A percentile compares a stretch with the other conserved stretches of the same genome.
Conservation (phyloP, 2,888 invertebrate genomes). For the Atherix ibis region DNA sequence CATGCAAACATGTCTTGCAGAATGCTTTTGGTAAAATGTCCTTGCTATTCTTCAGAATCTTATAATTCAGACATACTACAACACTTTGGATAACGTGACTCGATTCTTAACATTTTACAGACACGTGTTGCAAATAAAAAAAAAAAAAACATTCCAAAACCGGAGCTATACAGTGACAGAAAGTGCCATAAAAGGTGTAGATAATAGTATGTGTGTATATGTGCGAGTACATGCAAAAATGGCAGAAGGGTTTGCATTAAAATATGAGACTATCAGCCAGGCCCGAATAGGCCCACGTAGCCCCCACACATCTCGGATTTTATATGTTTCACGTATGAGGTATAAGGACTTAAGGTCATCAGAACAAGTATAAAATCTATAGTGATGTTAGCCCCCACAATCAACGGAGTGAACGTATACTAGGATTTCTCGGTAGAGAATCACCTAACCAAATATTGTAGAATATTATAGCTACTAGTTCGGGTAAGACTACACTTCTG, state of each 20-base stretch:
- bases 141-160: too few relatives aligned
- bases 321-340: too few relatives aligned
- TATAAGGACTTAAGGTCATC: too few relatives aligned
- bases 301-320: too few relatives aligned
- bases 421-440: too few relatives aligned
- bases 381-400: too few relatives aligned
- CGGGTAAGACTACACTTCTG: too few relatives aligned
- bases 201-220: not conserved
- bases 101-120: slow-evolving; percentile 11
- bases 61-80: slow-evolving; percentile 18
- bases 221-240: not conserved
- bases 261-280: too few relatives aligned
- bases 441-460: slow-evolving; percentile 3
- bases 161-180: slow-evolving; percentile 5
- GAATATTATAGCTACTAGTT: too few relatives aligned
- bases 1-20: slow-evolving; percentile 8
- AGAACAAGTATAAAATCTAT: too few relatives aligned
- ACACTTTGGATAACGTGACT: slow-evolving; percentile 18
- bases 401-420: too few relatives aligned
- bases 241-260: slow-evolving; percentile 1
- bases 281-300: too few relatives aligned
- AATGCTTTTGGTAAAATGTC: slow-evolving; percentile 7
- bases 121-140: slow-evolving; percentile 7
- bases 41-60: slow-evolving; percentile 11
- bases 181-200: slow-evolving; percentile 1